Percentiles rank a stretch among this genome's conserved stretches.
phyloP scores from a whole-genome alignment of 2,888 invertebrate genomes.

The Drosophila limbata region DNA sequence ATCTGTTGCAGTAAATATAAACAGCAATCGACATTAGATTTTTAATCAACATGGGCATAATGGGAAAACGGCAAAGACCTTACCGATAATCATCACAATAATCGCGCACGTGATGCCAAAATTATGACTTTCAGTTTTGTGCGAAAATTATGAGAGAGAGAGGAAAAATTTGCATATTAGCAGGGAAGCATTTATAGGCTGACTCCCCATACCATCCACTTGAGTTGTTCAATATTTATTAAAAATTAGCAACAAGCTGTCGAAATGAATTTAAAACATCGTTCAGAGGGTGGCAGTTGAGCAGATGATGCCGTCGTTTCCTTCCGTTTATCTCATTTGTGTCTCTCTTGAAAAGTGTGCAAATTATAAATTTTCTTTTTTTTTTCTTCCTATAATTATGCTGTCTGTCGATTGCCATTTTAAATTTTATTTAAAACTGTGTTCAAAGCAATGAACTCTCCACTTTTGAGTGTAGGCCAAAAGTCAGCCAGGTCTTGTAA shows the following conservation, averaged over 20 bases:
- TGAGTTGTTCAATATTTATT: slow-evolving; percentile 71
- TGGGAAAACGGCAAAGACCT: slow-evolving; percentile 38
- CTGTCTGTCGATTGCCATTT: slow-evolving; percentile 11
- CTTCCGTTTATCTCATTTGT: slow-evolving; percentile 70
- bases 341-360: slow-evolving; percentile 37
- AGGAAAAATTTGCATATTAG: slow-evolving; percentile 68
- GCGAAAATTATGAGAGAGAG: slow-evolving; percentile 61
- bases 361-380: slow-evolving; percentile 42
- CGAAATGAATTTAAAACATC: slow-evolving; percentile 43
- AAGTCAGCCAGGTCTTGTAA: not conserved
- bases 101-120: slow-evolving; percentile 69
- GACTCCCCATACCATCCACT: slow-evolving; percentile 19
- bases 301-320: slow-evolving; percentile 22
- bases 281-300: slow-evolving; percentile 20
- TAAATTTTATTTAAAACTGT: slow-evolving; percentile 30
- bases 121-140: slow-evolving; percentile 65
- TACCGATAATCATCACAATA: slow-evolving; percentile 71
- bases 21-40: slow-evolving; percentile 49
- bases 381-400: slow-evolving; percentile 30
- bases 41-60: slow-evolving; percentile 54
- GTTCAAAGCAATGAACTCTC: slow-evolving; percentile 4
- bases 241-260: slow-evolving; percentile 79
- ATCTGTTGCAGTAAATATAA: slow-evolving; percentile 45
- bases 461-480: slow-evolving; percentile 17
- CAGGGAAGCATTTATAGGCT: slow-evolving; percentile 14